Conservation (phyloP, 2,888 invertebrate genomes). For the Clusia tigrina region DNA sequence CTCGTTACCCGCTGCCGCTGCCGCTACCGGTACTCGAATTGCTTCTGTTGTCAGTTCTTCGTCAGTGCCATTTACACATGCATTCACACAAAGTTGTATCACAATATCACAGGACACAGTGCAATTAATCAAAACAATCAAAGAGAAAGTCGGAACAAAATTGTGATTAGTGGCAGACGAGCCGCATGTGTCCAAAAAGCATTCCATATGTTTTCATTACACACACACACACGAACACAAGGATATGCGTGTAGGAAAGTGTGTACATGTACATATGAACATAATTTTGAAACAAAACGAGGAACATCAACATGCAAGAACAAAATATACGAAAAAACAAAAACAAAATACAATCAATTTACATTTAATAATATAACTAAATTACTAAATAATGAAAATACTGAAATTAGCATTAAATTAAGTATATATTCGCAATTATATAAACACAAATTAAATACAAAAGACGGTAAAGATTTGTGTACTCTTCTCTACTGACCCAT, state of each 20-base stretch:
- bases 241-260: too few species aligned
- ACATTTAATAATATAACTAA: too few species aligned
- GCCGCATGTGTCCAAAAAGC: neutral
- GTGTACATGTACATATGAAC: too few species aligned
- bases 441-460: too few species aligned
- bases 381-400: too few species aligned
- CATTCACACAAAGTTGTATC: neutral
- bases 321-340: conserved; percentile 13
- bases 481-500: neutral
- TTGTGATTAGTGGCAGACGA: neutral
- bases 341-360: neutral
- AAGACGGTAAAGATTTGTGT: neutral
- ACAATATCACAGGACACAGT: neutral
- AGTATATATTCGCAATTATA: too few species aligned
- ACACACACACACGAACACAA: too few species aligned
- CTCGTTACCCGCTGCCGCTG: neutral
- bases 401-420: too few species aligned
- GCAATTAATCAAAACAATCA: neutral
- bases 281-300: neutral
- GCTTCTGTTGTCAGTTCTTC: conserved; percentile 17
- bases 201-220: too few species aligned
- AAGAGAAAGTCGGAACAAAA: neutral
- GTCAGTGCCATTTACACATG: conserved; percentile 3
- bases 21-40: conserved; percentile 3
- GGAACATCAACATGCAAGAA: neutral